A percentile compares a stretch with the other conserved stretches of the same genome.
Conservation (phyloP, 2,113 vertebrate genomes). For the Syrmaticus mikado region DNA sequence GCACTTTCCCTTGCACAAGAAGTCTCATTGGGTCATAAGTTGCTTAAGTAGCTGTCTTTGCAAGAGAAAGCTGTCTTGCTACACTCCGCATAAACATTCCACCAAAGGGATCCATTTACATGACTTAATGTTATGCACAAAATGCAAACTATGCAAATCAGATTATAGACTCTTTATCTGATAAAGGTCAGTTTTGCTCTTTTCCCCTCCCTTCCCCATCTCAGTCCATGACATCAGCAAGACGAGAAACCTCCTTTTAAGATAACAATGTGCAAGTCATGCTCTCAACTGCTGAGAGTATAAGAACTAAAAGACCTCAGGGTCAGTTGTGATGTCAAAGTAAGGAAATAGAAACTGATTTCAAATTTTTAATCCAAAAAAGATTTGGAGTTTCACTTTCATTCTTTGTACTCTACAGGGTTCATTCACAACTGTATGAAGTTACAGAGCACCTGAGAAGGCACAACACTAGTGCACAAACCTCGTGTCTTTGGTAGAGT, state of each 20-base stretch:
- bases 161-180: neutral
- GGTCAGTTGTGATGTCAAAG: neutral
- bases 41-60: neutral
- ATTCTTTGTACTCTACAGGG: neutral
- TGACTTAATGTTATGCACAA: neutral
- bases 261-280: conserved; percentile 9
- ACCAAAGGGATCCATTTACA: neutral
- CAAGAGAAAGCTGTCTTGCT: neutral
- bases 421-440: neutral
- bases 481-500: neutral
- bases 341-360: neutral
- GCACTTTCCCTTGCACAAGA: neutral
- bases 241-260: neutral
- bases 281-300: neutral
- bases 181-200: neutral
- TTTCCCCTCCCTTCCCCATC: neutral
- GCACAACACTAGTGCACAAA: neutral
- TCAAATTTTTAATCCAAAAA: neutral
- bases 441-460: neutral
- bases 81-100: neutral
- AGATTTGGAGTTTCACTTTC: neutral
- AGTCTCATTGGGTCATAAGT: neutral
- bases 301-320: neutral
- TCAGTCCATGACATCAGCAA: neutral
- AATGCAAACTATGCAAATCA: neutral